Evolutionary conservation across 2,888 invertebrate genomes (phyloP).

Genomic region (Luperina nickerlii): DNA sequence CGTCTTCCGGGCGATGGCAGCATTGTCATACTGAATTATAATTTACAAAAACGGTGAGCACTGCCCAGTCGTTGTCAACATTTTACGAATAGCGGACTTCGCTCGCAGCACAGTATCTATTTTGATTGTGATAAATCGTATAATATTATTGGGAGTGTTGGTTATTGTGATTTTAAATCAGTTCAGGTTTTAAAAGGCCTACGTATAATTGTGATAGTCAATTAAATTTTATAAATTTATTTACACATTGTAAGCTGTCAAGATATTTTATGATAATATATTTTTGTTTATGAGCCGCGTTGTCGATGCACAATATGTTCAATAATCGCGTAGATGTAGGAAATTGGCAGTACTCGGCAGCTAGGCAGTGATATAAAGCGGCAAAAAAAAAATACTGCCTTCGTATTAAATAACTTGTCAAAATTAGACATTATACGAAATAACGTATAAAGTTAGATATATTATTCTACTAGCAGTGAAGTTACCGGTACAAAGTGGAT

Average conservation of each 20-base stretch:
- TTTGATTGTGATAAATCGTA: conserved; percentile 64
- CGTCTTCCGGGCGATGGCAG: conserved; percentile 7
- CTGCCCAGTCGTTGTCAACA: conserved; percentile 26
- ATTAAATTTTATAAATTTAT: conserved; percentile 63
- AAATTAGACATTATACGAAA: conserved; percentile 6
- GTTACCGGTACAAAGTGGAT: conserved; percentile 21
- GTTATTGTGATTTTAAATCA: conserved; percentile 66
- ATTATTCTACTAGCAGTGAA: conserved; percentile 28
- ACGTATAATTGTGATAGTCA: conserved; percentile 74
- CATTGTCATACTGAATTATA: conserved; percentile 18
- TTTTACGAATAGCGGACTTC: conserved; percentile 37
- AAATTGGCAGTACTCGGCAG: conserved; percentile 36
- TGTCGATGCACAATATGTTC: conserved; percentile 37
- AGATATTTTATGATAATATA: conserved; percentile 56
- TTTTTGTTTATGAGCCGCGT: conserved; percentile 45
- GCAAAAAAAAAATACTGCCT: conserved; percentile 21
- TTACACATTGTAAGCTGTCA: conserved; percentile 61
- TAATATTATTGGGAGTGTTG: conserved; percentile 53
- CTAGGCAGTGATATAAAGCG: conserved; percentile 6
- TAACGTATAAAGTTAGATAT: conserved; percentile 17
- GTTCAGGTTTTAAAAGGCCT: conserved; percentile 72
- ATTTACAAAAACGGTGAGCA: conserved; percentile 19
- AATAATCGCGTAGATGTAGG: conserved; percentile 45
- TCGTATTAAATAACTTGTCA: conserved; percentile 19
- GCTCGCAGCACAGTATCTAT: conserved; percentile 44